Evolutionary conservation across 2,113 vertebrate genomes (phyloP), one percentile per base, ranked within the genome.

Genomic region (Strix aluco): DNA sequence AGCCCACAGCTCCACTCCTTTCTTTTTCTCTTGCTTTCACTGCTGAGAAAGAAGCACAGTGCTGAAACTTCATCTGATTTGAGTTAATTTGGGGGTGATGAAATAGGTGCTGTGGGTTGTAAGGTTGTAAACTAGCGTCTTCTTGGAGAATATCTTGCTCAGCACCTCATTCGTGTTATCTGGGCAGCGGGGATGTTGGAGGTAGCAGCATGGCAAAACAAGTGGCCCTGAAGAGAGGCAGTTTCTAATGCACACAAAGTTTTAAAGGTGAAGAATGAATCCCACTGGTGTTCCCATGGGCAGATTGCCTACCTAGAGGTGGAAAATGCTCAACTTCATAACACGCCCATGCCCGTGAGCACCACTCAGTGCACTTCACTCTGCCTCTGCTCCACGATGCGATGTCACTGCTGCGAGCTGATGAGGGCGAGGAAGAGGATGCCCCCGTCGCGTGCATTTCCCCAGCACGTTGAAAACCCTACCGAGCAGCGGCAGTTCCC

Each of bases 401-500:
- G 1, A 2, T 2, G 17, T 3, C 1, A 1, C 38, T 25, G 40
- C 32, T 2, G 26, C 5, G 19, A 58, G 44, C 2, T 11, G 13
- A 55, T 34, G 91, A 40, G 9, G 42, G 11, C 5, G 62, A 74
- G 32, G 40, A 51, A 38, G 32, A 84, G 22, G 71, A 52, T 65
- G 51, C 6, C 25, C 14, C 59, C 1, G 1, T 6, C 3, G 0
- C 4, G 4, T 11, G 44, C 23, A 1, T 55, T 27, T 57, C n/a
- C 59, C 59, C 42, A 46, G 36, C 42, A 17, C 2, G 3, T 0
- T 42, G 42, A 46, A n/a, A 61, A 65, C 34, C 38, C 44, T 61
- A 19, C 23, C 0, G 2, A 29, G 34, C 59, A 79, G 58, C 46
- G 21, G 40, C 42, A 15, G 36, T 4, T 40, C 55, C 55, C 7